These are phyloP conservation scores for Leptopilina boulardi DNA, from an alignment of 1,140 invertebrate species.

Conservation along the genomic window DNA sequence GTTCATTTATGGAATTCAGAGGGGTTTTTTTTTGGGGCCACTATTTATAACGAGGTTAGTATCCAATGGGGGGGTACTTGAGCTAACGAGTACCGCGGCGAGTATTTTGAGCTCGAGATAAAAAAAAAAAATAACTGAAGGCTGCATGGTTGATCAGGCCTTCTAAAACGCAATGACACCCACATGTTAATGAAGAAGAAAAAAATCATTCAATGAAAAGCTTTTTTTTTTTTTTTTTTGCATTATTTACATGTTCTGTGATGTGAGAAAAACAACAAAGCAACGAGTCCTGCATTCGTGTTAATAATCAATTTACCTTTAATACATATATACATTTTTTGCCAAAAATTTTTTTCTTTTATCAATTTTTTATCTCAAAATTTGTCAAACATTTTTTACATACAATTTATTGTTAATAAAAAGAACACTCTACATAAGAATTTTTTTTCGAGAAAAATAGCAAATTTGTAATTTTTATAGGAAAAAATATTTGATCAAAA, in stretches of 20 bases:
- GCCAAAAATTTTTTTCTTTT: too few relatives aligned
- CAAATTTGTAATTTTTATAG: too few relatives aligned
- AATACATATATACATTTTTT: neutral
- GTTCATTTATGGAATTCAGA: constrained; percentile 35
- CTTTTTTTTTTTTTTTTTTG: neutral
- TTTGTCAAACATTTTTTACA: neutral
- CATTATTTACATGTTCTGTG: constrained; percentile 8
- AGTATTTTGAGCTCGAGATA: constrained; percentile 18
- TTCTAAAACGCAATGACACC: constrained; percentile 55
- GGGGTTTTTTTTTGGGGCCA: too few relatives aligned
- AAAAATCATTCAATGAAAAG: constrained; percentile 10
- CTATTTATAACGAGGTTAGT: constrained; percentile 23
- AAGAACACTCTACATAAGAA: too few relatives aligned
- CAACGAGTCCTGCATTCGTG: neutral
- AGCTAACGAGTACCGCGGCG: constrained; percentile 29
- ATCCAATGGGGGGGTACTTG: constrained; percentile 26
- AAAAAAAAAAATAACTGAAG: constrained; percentile 57
- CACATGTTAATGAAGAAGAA: constrained; percentile 39
- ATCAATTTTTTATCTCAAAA: neutral
- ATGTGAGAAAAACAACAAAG: constrained; percentile 4
- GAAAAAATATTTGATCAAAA: too few relatives aligned
- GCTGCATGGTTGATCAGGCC: constrained; percentile 69
- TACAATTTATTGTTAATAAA: too few relatives aligned
- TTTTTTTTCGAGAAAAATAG: too few relatives aligned
- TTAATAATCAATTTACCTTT: neutral